Percentiles rank a stretch among this genome's conserved stretches.
Evolutionary conservation across 2,888 invertebrate species (phyloP).

Genomic region (Atherix ibis): DNA sequence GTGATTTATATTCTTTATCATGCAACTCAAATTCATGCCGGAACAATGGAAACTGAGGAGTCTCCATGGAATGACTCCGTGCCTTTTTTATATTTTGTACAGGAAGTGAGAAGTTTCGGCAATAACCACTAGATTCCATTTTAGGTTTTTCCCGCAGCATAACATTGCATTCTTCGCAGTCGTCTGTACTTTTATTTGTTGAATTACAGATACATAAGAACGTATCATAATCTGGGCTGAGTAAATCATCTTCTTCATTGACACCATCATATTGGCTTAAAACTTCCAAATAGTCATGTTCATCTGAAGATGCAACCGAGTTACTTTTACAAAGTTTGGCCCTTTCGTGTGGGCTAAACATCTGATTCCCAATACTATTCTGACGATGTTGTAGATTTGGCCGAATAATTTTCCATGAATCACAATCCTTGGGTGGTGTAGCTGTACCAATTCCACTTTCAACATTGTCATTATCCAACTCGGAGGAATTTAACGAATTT

Average conservation of each 20-base stretch:
- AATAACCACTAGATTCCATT: slow-evolving; percentile 3
- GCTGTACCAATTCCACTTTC: slow-evolving; percentile 32
- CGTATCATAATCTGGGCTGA: slow-evolving; percentile 26
- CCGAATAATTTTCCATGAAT: slow-evolving; percentile 22
- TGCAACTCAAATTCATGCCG: neutral
- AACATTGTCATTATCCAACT: slow-evolving; percentile 24
- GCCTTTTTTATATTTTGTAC: slow-evolving; percentile 19
- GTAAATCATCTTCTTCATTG: slow-evolving; percentile 22
- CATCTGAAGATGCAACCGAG: slow-evolving; percentile 27
- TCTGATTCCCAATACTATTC: neutral
- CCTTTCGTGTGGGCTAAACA: slow-evolving; percentile 8
- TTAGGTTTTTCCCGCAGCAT: slow-evolving; percentile 25
- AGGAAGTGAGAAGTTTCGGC: slow-evolving; percentile 14
- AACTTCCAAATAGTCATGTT: slow-evolving; percentile 30
- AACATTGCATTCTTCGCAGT: slow-evolving; percentile 22
- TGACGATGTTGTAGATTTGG: neutral
- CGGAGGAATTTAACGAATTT: slow-evolving; percentile 30
- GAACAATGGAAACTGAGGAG: slow-evolving; percentile 15
- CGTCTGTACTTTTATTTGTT: slow-evolving; percentile 16
- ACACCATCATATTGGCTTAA: slow-evolving; percentile 26
- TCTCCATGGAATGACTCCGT: slow-evolving; percentile 28
- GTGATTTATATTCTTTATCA: slow-evolving; percentile 17
- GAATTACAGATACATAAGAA: slow-evolving; percentile 14
- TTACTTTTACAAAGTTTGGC: slow-evolving; percentile 29
- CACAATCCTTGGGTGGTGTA: slow-evolving; percentile 30